Percentiles rank a stretch among this genome's conserved stretches.
These are phyloP conservation scores for Danaus plexippus DNA, from an alignment of 1,140 invertebrate genomes.

Conservation along the genomic window DNA sequence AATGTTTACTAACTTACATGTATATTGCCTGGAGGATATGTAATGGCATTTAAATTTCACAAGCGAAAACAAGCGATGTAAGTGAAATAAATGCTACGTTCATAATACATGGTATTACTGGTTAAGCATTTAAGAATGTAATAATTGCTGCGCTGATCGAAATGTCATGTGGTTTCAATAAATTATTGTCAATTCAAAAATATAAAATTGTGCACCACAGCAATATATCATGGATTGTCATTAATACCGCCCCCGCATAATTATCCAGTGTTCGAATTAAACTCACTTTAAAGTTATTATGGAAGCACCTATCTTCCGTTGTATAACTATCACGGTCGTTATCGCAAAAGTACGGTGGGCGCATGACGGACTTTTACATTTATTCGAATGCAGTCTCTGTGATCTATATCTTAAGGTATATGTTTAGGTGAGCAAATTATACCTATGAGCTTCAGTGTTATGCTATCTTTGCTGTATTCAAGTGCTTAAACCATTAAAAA, in stretches of 20 bases:
- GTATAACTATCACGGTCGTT: constrained; percentile 39
- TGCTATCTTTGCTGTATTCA: too few species aligned
- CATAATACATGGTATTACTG: constrained; percentile 18
- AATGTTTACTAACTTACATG: constrained; percentile 29
- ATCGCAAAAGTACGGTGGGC: constrained; percentile 16
- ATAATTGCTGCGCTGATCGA: constrained; percentile 24
- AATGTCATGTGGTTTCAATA: constrained; percentile 24
- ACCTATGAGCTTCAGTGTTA: too few species aligned
- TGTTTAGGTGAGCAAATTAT: background rate
- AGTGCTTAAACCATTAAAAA: too few species aligned
- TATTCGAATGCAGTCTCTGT: constrained; percentile 2
- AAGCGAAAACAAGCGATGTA: too few species aligned
- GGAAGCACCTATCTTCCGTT: constrained; percentile 38
- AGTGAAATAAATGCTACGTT: constrained; percentile 26
- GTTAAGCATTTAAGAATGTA: constrained; percentile 19
- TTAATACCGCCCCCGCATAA: constrained; percentile 26
- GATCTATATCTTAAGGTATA: background rate
- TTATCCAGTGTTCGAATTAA: constrained; percentile 41
- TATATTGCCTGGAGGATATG: constrained; percentile 51
- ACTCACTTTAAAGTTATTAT: constrained; percentile 45
- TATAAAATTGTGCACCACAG: constrained; percentile 25
- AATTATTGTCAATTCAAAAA: constrained; percentile 26
- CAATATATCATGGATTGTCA: constrained; percentile 30
- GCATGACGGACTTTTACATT: too few species aligned
- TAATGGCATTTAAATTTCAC: constrained; percentile 36